phyloP scores from a whole-genome alignment of 2,888 invertebrate genomes.

The Hyposoter didymator region DNA sequence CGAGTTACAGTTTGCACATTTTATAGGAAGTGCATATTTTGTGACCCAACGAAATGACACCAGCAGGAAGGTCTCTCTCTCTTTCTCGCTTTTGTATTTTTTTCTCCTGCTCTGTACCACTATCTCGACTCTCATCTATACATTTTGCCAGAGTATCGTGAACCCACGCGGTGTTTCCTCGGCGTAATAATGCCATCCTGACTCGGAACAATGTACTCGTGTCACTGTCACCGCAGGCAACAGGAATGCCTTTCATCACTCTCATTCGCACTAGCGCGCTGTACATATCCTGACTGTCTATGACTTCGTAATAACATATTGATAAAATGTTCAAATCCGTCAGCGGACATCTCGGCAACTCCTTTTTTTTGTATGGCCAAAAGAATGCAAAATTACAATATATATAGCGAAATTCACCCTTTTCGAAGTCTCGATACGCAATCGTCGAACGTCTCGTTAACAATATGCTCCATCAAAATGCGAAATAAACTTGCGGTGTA shows the following conservation, averaged over 20 bases:
- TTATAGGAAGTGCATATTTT: constrained; percentile 53
- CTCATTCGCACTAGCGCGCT: constrained; percentile 9
- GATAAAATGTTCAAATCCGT: constrained; percentile 16
- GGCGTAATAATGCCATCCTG: constrained; percentile 51
- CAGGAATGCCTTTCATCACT: constrained; percentile 62
- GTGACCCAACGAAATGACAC: constrained; percentile 45
- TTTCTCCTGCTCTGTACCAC: neutral
- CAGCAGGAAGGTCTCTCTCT: constrained; percentile 44
- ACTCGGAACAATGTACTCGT: constrained; percentile 52
- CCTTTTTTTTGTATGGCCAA: too few species aligned
- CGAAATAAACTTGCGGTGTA: neutral
- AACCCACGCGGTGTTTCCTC: constrained; percentile 27
- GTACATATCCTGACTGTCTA: neutral
- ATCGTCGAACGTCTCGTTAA: neutral
- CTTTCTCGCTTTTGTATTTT: constrained; percentile 36
- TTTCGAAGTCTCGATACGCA: neutral
- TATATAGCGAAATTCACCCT: neutral
- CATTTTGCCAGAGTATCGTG: constrained; percentile 26
- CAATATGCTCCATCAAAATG: neutral
- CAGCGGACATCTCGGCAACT: neutral
- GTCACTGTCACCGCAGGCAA: constrained; percentile 45
- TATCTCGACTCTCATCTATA: constrained; percentile 20
- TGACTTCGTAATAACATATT: constrained; percentile 34
- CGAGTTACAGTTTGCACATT: constrained; percentile 56
- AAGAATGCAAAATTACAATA: neutral